Evolutionary conservation across 2,113 vertebrate species (phyloP), one percentile per base, ranked within the genome.

Genomic region (Egretta garzetta): DNA sequence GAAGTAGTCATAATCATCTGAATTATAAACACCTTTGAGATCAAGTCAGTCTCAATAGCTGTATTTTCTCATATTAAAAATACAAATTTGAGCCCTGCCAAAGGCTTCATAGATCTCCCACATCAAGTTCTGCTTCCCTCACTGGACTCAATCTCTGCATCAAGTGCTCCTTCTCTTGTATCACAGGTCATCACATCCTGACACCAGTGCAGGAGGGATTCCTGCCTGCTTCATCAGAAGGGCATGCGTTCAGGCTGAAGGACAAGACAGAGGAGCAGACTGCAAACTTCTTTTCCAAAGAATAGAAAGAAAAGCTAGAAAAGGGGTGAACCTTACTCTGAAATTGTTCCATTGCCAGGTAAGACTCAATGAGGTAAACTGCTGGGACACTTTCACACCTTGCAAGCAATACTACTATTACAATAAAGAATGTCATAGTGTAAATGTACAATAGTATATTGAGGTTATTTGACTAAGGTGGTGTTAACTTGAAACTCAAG

Each of bases 1-100:
- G 4, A 91, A 92, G 39, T 77, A 86, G 67, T 62, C 59, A 47
- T 12, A 90, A 12, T 91, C 47, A 77, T 73, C 63, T 91, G 72
- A 83, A 92, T 95, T 91, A 91, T 33, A 90, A 91, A 88, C 73
- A 87, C 60, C 47, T 87, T 23, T 75, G 93, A 93, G 60, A 95
- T 81, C 37, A 84, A 87, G 43, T 62, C 33, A 88, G 71, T 56
- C 56, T 37, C 88, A 56, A 74, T 5, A 80, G 80, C 11, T 83
- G 6, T 50, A 74, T 74, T 88, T 92, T 70, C 15, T 8, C 26
- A 71, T 55, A 73, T 37, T 80, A 92, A 80, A 94, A 92, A 80
- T 37, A 95, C 20, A 74, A 88, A 80, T 74, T 15, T 64, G 11
- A 91, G 55, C 27, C 37, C 33, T 88, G 72, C 6, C 39, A 75